Percentiles rank a stretch among this genome's conserved stretches.
These are phyloP conservation scores for Trematomus loennbergii DNA, from an alignment of 2,113 vertebrate species.

Conservation along the genomic window DNA sequence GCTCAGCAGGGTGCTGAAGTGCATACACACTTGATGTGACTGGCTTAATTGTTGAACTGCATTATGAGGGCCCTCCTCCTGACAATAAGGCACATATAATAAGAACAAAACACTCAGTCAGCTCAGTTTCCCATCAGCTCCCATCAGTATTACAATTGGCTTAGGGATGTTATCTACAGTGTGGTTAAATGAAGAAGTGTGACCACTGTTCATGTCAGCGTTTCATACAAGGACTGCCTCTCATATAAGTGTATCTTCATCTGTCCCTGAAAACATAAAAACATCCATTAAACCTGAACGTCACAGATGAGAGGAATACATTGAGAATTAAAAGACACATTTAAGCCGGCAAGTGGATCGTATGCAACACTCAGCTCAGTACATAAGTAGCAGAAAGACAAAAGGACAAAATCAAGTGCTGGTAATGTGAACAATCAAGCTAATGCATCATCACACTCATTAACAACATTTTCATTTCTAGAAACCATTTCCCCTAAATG, in stretches of 20 bases:
- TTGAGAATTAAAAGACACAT: background rate
- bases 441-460: background rate
- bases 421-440: background rate
- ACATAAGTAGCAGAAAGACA: background rate
- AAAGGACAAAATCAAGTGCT: background rate
- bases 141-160: constrained; percentile 1
- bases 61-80: background rate
- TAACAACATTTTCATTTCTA: too few relatives aligned
- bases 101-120: background rate
- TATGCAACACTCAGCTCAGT: background rate
- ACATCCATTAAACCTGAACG: too few relatives aligned
- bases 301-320: too few relatives aligned
- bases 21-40: constrained; percentile 9
- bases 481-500: too few relatives aligned
- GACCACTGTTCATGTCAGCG: background rate
- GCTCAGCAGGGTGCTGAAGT: constrained; percentile 20
- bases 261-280: constrained; percentile 18
- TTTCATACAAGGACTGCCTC: background rate
- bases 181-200: background rate
- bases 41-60: constrained; percentile 1
- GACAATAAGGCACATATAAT: constrained; percentile 22
- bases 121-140: constrained; percentile 11
- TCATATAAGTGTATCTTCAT: background rate
- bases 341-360: background rate
- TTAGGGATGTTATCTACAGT: constrained; percentile 8